Evolutionary conservation across 2,797 vertebrate species (phyloP), one percentile per base, ranked within the genome.

Genomic region (Steatocranus sp.): DNA sequence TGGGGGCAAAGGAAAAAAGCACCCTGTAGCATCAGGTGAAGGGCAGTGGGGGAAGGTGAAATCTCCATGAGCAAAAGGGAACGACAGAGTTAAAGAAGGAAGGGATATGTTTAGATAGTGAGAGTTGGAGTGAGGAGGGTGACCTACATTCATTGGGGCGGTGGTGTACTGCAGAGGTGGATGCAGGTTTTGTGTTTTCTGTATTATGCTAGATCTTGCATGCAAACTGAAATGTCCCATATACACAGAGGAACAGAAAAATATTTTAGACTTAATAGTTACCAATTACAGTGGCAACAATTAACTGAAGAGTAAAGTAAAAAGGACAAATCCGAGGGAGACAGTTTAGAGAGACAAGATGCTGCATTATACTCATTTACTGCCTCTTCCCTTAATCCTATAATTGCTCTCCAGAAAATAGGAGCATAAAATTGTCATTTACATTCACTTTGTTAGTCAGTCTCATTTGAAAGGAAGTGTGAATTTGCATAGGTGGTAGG

Each of bases 141-240:
- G 92, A 92, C 93, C 94, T 95, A 94, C 84, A 94, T 94, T 91
- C 76, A 85, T 74, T 80, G 25, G 85, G 90, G 86, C 70, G 81
- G 83, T 90, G 89, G 81, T 88, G 23, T 90, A 85, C 88, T 93
- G 92, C 86, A 89, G 89, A 88, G 83, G 80, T 91, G 79, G 81
- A 90, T 87, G 89, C 84, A 92, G 85, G 87, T 91, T 91, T 91
- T 81, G 79, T 80, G 58, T 88, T 91, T 87, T 80, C 75, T 76
- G 30, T 87, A 74, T 81, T 51, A 56, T 11, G 48, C 70, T 54
- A 73, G 36, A 56, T 79, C n/a, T 3, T 81, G 63, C 27, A 70
- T 34, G 76, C 54, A 46, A 9, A 84, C 34, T 27, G 8, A 36
- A 70, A 70, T 18, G 73, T 73, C 15, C 23, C 18, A 11, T 46